These are phyloP conservation scores for Meteorus sp. DNA, from an alignment of 1,140 invertebrate species.

Conservation along the genomic window DNA sequence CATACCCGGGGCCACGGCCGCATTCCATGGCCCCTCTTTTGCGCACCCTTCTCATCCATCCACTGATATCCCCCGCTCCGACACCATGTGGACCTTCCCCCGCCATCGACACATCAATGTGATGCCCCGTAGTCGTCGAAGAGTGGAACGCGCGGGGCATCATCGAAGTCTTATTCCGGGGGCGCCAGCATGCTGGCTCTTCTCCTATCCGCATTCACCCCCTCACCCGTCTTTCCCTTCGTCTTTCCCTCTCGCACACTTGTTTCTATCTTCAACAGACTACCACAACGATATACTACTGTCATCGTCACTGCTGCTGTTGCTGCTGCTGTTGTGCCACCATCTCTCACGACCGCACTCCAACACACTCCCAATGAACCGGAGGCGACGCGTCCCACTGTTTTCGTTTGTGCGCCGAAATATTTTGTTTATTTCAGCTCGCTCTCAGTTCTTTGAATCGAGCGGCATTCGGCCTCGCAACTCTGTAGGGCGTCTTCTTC, in stretches of 20 bases:
- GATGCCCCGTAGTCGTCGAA: no score
- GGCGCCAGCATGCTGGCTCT: conserved; percentile 28
- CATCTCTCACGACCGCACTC: background rate
- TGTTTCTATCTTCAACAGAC: background rate
- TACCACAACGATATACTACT: no score
- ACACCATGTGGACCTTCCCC: background rate
- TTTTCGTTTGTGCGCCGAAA: conserved; percentile 38
- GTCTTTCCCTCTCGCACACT: conserved; percentile 14
- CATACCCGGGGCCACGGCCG: conserved; percentile 51
- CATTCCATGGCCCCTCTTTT: conserved; percentile 49
- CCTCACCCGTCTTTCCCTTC: conserved; percentile 8
- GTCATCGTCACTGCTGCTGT: background rate
- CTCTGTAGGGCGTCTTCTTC: conserved; percentile 42
- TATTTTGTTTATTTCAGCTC: conserved; percentile 55
- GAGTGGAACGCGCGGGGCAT: no score
- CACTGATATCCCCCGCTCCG: background rate
- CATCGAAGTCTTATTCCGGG: conserved; percentile 7
- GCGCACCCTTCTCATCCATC: background rate
- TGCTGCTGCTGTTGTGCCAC: background rate
- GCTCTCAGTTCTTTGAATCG: conserved; percentile 55
- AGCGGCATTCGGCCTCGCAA: conserved; percentile 34
- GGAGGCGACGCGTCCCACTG: conserved; percentile 8
- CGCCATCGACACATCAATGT: conserved; percentile 6
- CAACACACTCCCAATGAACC: conserved; percentile 1
- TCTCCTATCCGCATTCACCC: conserved; percentile 10